Evolutionary conservation across 2,113 vertebrate species (phyloP).

Genomic region (Oreotrochilus melanogaster): DNA sequence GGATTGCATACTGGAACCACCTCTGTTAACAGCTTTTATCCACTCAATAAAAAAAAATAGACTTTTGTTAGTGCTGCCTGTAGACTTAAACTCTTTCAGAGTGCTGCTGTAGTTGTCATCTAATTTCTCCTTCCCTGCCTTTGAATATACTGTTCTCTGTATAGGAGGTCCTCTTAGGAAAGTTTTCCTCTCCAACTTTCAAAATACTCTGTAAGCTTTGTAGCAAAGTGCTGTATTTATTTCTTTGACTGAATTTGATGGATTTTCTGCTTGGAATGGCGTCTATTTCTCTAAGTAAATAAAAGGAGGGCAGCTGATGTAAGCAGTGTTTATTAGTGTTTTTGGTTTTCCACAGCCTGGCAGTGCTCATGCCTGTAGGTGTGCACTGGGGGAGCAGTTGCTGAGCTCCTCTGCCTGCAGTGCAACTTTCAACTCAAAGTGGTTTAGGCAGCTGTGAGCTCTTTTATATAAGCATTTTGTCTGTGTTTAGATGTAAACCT

Average conservation of each 20-base stretch:
- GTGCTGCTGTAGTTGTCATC: background rate
- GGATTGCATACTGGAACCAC: background rate
- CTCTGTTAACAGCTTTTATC: background rate
- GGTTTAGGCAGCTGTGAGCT: background rate
- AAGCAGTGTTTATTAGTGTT: fast-evolving
- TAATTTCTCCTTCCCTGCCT: background rate
- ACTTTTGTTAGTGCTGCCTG: background rate
- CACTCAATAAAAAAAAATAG: background rate
- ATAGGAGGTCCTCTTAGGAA: background rate
- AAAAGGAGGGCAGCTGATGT: background rate
- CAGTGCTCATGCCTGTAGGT: background rate
- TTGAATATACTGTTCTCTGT: background rate
- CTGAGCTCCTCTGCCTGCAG: background rate
- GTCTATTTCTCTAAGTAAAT: fast-evolving
- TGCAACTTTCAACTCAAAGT: background rate
- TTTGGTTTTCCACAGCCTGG: background rate
- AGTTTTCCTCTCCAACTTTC: background rate
- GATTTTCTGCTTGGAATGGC: background rate
- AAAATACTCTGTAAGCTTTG: background rate
- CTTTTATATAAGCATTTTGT: background rate
- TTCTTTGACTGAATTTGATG: background rate
- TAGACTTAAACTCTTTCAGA: background rate
- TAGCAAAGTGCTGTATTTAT: background rate
- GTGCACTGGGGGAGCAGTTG: background rate
- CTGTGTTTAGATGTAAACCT: slow-evolving; percentile 15